A percentile compares a stretch with the other conserved stretches of the same genome.
These are phyloP conservation scores for Brachypteracias leptosomus DNA, from an alignment of 2,113 vertebrate species.

Conservation along the genomic window DNA sequence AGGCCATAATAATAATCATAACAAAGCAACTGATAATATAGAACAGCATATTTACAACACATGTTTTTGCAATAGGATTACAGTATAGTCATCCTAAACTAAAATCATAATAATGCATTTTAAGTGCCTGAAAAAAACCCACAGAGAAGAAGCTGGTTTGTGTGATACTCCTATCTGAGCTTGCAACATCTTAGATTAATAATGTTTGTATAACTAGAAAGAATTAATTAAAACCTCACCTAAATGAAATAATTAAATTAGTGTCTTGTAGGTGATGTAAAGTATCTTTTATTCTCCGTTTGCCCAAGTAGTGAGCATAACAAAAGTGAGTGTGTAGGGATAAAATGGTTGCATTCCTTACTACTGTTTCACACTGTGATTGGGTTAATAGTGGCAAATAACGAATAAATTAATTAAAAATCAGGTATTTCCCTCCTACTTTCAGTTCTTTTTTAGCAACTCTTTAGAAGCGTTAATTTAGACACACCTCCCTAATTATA, in stretches of 20 bases:
- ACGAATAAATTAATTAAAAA: background rate
- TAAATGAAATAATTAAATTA: background rate
- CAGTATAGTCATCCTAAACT: background rate
- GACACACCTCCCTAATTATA: background rate
- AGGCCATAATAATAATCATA: background rate
- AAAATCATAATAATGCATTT: background rate
- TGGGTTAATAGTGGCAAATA: background rate
- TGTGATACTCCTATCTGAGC: background rate
- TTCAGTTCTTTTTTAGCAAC: background rate
- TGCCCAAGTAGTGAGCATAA: background rate
- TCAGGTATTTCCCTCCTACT: background rate
- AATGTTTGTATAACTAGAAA: background rate
- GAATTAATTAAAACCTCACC: background rate
- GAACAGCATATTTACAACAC: background rate
- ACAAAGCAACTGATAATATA: background rate
- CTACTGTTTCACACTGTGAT: background rate
- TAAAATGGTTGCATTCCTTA: background rate
- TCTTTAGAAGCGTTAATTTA: background rate
- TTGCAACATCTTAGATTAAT: background rate
- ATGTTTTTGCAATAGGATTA: background rate
- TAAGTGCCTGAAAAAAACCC: background rate
- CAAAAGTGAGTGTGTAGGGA: background rate
- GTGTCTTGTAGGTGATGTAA: rapidly evolving
- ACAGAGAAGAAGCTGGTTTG: background rate
- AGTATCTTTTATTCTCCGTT: background rate